phyloP scores from a whole-genome alignment of 2,797 vertebrate species.

The Catostomus latipinnis region DNA sequence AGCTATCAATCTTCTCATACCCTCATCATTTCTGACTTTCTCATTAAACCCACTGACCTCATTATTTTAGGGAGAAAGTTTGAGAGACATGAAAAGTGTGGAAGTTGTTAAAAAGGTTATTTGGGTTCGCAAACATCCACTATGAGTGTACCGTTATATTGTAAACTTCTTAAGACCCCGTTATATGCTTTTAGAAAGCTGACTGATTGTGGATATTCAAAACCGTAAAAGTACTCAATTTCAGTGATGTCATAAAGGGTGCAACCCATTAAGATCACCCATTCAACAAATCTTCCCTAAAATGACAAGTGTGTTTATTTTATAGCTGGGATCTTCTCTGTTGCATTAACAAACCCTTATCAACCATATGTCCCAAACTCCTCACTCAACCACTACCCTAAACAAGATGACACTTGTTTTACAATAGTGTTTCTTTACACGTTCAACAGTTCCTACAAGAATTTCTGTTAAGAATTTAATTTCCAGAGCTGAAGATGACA shows the following conservation, averaged over 20 bases:
- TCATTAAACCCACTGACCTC: constrained; percentile 50
- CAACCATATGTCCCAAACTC: not conserved
- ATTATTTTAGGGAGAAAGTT: not conserved
- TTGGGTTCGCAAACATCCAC: not conserved
- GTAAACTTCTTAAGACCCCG: not conserved
- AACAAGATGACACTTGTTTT: not conserved
- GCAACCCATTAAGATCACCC: too few species aligned
- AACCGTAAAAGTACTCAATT: not conserved
- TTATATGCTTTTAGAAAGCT: not conserved
- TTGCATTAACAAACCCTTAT: too few species aligned
- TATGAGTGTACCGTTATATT: not conserved
- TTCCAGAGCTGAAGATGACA: constrained; percentile 6
- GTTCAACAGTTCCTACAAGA: not conserved
- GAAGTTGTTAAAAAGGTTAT: not conserved
- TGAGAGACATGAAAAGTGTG: not conserved
- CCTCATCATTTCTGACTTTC: constrained; percentile 21
- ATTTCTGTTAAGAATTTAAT: not conserved
- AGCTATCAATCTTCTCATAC: constrained; percentile 19
- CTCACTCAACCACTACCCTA: not conserved
- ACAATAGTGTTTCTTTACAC: not conserved
- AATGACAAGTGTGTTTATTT: too few species aligned
- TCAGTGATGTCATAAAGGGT: not conserved
- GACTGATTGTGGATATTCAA: not conserved
- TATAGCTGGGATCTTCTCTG: too few species aligned
- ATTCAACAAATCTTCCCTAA: too few species aligned